phyloP scores from a whole-genome alignment of 2,113 vertebrate genomes.

The Arothron firmamentum region DNA sequence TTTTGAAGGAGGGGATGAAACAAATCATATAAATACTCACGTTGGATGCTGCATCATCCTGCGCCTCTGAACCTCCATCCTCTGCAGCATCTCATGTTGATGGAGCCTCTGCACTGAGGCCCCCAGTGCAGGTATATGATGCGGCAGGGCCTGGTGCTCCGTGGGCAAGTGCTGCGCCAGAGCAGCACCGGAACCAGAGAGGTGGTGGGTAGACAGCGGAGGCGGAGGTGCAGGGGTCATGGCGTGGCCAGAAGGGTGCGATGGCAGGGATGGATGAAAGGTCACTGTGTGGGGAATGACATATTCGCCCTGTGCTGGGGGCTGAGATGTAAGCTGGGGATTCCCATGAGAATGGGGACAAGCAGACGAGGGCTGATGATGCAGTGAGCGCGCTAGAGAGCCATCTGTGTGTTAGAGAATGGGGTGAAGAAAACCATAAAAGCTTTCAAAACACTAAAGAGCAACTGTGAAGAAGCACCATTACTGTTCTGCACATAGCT shows the following conservation, averaged over 20 bases:
- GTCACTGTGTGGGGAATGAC: conserved; percentile 93
- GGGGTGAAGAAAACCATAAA: background rate
- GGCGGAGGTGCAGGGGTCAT: conserved; percentile 84
- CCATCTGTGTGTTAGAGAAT: conserved; percentile 75
- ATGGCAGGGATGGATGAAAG: conserved; percentile 87
- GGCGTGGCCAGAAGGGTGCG: conserved; percentile 84
- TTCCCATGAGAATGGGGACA: conserved; percentile 94
- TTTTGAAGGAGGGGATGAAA: background rate
- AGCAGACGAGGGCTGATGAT: conserved; percentile 88
- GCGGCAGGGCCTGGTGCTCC: conserved; percentile 86
- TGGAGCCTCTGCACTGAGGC: conserved; percentile 88
- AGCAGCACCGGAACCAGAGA: conserved; percentile 80
- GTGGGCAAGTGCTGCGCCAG: conserved; percentile 87
- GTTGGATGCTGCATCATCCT: conserved; percentile 98
- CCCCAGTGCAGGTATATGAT: conserved; percentile 87
- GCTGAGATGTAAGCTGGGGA: conserved; percentile 85
- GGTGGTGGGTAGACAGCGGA: conserved; percentile 84
- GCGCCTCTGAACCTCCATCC: conserved; percentile 94
- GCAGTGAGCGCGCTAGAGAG: conserved; percentile 87
- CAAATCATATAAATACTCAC: conserved; percentile 71
- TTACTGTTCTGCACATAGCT: background rate
- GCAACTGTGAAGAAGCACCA: background rate
- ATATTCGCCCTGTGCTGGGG: conserved; percentile 89
- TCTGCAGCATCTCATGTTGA: conserved; percentile 94
- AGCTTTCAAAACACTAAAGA: no score